A percentile compares a stretch with the other conserved stretches of the same genome.
Conservation (phyloP, 2,888 invertebrate species). For the Anthophora plumipes region DNA sequence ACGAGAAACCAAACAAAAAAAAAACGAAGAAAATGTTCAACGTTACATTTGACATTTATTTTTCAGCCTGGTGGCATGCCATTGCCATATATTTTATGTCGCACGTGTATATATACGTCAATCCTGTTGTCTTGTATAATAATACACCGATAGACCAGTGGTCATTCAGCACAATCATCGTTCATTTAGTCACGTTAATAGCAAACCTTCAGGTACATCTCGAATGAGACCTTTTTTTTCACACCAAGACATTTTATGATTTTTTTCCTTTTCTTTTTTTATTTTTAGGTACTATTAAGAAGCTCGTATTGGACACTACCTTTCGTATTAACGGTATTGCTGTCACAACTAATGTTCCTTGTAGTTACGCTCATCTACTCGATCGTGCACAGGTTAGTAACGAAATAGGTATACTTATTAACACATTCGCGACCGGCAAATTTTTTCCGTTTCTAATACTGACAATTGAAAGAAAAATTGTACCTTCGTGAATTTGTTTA, state of each 20-base stretch:
- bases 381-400: conserved; percentile 87
- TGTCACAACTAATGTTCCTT: conserved; percentile 87
- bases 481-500: too few relatives aligned
- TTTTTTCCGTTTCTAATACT: too few relatives aligned
- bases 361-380: conserved; percentile 87
- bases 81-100: conserved; percentile 87
- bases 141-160: conserved; percentile 86
- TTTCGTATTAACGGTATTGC: conserved; percentile 86
- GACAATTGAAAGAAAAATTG: too few relatives aligned
- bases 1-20: too few relatives aligned
- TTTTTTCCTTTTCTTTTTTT: too few relatives aligned
- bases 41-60: not conserved
- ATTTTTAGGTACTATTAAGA: conserved; percentile 80
- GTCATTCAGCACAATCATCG: conserved; percentile 80
- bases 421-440: not conserved
- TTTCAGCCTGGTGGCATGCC: conserved; percentile 88
- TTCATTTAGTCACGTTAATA: conserved; percentile 77
- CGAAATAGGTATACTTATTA: too few relatives aligned
- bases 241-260: not conserved
- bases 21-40: too few relatives aligned
- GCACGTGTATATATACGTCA: conserved; percentile 83
- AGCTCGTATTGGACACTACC: conserved; percentile 87
- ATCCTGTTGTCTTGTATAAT: conserved; percentile 85
- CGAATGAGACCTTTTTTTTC: not conserved
- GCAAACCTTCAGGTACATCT: conserved; percentile 77